Conservation (phyloP, 2,888 invertebrate species). For the Syrphus vitripennis region DNA sequence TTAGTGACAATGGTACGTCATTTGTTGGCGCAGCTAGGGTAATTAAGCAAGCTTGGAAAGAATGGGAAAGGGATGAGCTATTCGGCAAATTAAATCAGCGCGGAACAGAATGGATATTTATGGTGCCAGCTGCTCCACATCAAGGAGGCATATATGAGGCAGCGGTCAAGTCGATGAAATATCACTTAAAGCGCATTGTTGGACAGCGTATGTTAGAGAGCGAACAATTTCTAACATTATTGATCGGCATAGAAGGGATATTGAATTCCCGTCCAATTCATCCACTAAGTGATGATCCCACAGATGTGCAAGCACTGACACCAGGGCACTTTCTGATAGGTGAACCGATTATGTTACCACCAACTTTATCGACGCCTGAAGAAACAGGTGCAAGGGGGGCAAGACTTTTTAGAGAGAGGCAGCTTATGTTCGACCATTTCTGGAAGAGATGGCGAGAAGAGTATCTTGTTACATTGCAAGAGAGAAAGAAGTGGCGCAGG, state of each 20-base stretch:
- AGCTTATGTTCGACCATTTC: conserved; percentile 10
- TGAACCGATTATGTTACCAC: conserved; percentile 29
- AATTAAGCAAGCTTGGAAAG: neutral
- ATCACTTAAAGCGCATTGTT: conserved; percentile 5
- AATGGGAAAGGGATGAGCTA: neutral
- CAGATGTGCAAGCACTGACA: neutral
- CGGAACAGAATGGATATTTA: conserved; percentile 28
- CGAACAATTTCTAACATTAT: conserved; percentile 1
- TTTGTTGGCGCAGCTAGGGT: conserved; percentile 31
- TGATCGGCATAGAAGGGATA: conserved; percentile 16
- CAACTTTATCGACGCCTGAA: neutral
- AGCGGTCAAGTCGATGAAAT: conserved; percentile 46
- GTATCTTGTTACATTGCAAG: conserved; percentile 6
- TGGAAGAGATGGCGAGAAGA: conserved; percentile 17
- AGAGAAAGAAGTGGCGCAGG: conserved; percentile 16
- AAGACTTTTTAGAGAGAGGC: neutral
- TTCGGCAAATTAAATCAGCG: neutral
- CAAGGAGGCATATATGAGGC: conserved; percentile 62
- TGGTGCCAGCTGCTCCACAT: conserved; percentile 41
- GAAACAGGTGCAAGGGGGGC: neutral
- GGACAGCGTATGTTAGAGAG: neutral
- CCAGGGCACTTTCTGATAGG: conserved; percentile 12
- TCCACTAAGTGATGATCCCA: neutral
- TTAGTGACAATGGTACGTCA: conserved; percentile 29
- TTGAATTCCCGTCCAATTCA: conserved; percentile 37